Evolutionary conservation across 2,797 vertebrate species (phyloP), one percentile per base, ranked within the genome.

Genomic region (Acipenser transmontanus): DNA sequence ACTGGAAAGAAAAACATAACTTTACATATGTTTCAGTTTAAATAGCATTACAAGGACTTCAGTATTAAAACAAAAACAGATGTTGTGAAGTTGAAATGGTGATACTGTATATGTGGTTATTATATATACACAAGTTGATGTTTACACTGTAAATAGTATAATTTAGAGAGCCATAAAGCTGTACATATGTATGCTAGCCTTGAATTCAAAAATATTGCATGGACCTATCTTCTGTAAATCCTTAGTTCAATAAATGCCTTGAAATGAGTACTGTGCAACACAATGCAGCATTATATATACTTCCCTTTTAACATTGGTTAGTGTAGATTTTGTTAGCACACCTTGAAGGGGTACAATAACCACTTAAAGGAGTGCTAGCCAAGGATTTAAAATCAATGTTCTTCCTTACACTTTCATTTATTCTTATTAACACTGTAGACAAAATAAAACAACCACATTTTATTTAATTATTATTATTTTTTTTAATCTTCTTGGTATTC

Each of bases 61-160:
- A 73, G 76, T 89, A 87, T 91, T 88, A 83, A 86, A 91, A 89
- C 81, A 87, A 81, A 82, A 85, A 88, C 81, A 86, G 82, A 80
- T 86, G 87, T 88, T 87, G 85, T 87, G 77, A 85, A 82, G 86
- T 90, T 64, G 85, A 88, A 84, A 74, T 82, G 80, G 87, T 89
- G 84, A 81, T 80, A 86, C 34, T 34, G 34, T 34, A 85, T 83
- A 70, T 78, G 79, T 85, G 76, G 82, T 92, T 87, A 84, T 85
- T 88, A 34, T 34, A 34, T 87, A 88, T 86, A 85, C 34, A 34
- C 34, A 88, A 87, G 77, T 92, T 85, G 86, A 87, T 90, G 84
- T 93, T 94, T 92, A 93, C 88, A 90, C 81, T 94, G 91, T 93
- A 94, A 91, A 93, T 92, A 91, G 86, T 74, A 72, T 69, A 74